phyloP scores from a whole-genome alignment of 2,888 invertebrate genomes.

The Thymelicus lineola region DNA sequence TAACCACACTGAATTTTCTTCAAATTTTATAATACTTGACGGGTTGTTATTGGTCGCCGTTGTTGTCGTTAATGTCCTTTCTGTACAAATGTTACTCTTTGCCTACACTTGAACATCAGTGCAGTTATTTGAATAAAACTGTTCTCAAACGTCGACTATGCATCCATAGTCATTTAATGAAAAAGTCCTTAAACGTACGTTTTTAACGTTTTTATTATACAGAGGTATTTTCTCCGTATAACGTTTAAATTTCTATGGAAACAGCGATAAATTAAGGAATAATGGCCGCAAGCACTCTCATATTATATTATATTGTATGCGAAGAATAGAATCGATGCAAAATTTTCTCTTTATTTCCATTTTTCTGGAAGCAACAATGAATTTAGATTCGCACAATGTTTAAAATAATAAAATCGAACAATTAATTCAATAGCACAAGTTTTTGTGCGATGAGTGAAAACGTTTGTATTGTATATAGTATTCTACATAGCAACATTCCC shows the following conservation, averaged over 20 bases:
- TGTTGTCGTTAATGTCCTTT: neutral
- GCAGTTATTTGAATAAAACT: conserved; percentile 40
- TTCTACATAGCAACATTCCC: too few species aligned
- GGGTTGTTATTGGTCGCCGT: neutral
- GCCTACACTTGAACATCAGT: conserved; percentile 32
- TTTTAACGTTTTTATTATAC: too few species aligned
- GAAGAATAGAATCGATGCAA: conserved; percentile 24
- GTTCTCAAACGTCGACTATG: conserved; percentile 35
- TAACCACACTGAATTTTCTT: too few species aligned
- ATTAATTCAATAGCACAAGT: too few species aligned
- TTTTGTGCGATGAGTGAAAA: too few species aligned
- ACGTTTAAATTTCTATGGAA: conserved; percentile 18
- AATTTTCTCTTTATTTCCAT: conserved; percentile 16
- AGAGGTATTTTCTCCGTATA: too few species aligned
- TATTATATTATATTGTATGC: conserved; percentile 26
- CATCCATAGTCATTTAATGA: conserved; percentile 28
- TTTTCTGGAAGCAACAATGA: neutral
- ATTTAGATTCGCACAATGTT: neutral
- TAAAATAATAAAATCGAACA: too few species aligned
- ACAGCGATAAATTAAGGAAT: neutral
- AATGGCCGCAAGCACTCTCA: neutral
- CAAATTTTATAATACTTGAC: neutral
- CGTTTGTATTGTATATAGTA: too few species aligned
- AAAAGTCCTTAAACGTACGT: conserved; percentile 14
- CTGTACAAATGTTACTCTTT: conserved; percentile 30